These are phyloP conservation scores for Hemibagrus guttatus DNA, from an alignment of 2,797 vertebrate species.

Conservation along the genomic window DNA sequence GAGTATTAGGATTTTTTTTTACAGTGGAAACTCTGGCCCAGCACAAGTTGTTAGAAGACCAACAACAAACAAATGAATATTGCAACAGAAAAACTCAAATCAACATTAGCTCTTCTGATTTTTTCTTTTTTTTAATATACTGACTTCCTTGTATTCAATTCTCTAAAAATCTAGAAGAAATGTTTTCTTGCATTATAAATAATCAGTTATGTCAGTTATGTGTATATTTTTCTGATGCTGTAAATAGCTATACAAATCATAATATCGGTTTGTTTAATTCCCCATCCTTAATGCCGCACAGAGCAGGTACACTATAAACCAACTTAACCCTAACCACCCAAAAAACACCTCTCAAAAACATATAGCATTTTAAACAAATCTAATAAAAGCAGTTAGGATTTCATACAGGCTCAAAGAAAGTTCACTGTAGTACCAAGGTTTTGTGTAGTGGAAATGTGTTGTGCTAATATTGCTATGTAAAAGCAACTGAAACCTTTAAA, in stretches of 20 bases:
- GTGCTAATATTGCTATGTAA: slow-evolving; percentile 69
- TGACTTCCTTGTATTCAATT: slow-evolving; percentile 16
- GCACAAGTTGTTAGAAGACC: not conserved
- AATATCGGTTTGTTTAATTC: slow-evolving; percentile 11
- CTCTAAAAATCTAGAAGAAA: slow-evolving; percentile 8
- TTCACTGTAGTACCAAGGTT: slow-evolving; percentile 76
- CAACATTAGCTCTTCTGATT: not conserved
- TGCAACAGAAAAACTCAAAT: not conserved
- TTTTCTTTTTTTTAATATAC: not conserved
- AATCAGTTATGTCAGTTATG: not conserved
- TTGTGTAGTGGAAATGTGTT: slow-evolving; percentile 71
- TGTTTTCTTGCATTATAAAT: not conserved
- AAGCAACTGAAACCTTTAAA: slow-evolving; percentile 68
- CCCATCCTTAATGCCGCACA: slow-evolving; percentile 30
- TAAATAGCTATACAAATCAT: not conserved
- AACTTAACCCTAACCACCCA: slow-evolving; percentile 64
- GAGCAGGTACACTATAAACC: slow-evolving; percentile 9
- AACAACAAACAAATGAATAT: not conserved
- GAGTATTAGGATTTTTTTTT: not conserved
- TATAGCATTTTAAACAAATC: slow-evolving; percentile 67
- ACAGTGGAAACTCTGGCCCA: not conserved
- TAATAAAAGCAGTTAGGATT: slow-evolving; percentile 62
- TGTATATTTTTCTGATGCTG: not conserved
- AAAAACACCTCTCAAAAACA: slow-evolving; percentile 70
- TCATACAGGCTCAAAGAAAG: slow-evolving; percentile 76